Evolutionary conservation across 2,113 vertebrate species (phyloP), one percentile per base, ranked within the genome.

Genomic region (Solenodon paradoxus): DNA sequence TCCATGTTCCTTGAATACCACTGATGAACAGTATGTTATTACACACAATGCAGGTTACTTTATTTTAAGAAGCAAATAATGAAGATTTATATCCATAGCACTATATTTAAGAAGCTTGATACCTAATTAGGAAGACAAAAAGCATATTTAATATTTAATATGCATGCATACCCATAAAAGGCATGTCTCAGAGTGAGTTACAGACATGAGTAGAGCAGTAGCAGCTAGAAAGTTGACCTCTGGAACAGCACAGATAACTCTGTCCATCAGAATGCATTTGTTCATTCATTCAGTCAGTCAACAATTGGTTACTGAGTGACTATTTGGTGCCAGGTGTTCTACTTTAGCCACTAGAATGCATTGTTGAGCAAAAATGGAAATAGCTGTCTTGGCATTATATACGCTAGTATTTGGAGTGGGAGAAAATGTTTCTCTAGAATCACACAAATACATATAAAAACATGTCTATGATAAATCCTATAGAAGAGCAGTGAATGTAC

Each of bases 201-300:
- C 35, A 71, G n/a, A n/a, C 8, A 28, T 11, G 55, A 49, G 16
- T 22, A 80, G 38, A 47, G 59, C 2, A 8, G 1, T 2, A 19
- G 19, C 32, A 88, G 28, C 24, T 30, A 28, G 15, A 40, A 83
- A 38, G 35, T 0, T 20, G 51, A 5, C 20, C 19, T 51, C 19
- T 45, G 53, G 20, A 45, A 7, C 1, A n/a, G 15, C 3, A 6
- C 2, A 68, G 74, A 0, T 0, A 22, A 9, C 24, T 49, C 57
- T 80, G 72, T 20, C 59, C 40, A 28, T 8, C 61, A 26, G 68
- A 80, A 28, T 9, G 22, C 5, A 32, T 32, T 72, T 8, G 47
- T 72, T 64, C n/a, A n/a, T n/a, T n/a, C n/a, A n/a, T n/a, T n/a
- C n/a, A n/a, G n/a, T n/a, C n/a, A n/a, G n/a, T n/a, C 28, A 9